Base-by-base conservation (phyloP, 2,113 vertebrate species). In the Rattus rattus region DNA sequence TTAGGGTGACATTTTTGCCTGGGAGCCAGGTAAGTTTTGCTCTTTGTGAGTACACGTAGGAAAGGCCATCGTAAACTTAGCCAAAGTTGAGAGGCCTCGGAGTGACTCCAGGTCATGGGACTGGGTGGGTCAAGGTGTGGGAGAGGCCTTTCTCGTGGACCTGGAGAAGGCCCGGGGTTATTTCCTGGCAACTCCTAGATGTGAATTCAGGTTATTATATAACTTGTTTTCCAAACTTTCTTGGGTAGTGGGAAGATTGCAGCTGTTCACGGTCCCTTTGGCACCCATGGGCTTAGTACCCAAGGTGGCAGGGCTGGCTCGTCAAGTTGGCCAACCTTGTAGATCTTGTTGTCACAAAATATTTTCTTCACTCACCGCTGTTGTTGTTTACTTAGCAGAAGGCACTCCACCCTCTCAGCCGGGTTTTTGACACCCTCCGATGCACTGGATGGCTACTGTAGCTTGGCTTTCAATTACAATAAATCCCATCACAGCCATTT, bases 401-500 rank as follows among this genome's bases (percentile, higher is more conserved):
- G 94, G 88, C 97, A 94, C 97, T 98, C 98, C 97, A 87, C 97
- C 98, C 94, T 94, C 75, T 72, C 91, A 97, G 97, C 97, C 97
- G 96, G 97, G 98, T 98, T 97, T 97, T 43, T 98, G 98, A 98
- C 83, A 85, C 84, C 97, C 94, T 98, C 96, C 97, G 97, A 98
- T 98, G 98, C 93, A 97, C 96, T 94, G 95, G 97, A 97, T 97
- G 96, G 98, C 98, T 99, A 98, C 98, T 98, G 98, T 98, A 98
- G 98, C 98, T 98, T 98, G 98, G 98, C 98, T 99, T 99, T 98
- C 98, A 98, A 98, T 99, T 98, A 98, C 97, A 97, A 98, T 98
- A 98, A 98, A 98, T 99, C 98, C 98, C 98, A 98, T 98, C 98
- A 98, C 98, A 98, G 98, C 98, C 98, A 98, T 98, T 99, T 99